Evolutionary conservation across 1,140 invertebrate species (phyloP).

Genomic region (Protaetia brevitarsis): DNA sequence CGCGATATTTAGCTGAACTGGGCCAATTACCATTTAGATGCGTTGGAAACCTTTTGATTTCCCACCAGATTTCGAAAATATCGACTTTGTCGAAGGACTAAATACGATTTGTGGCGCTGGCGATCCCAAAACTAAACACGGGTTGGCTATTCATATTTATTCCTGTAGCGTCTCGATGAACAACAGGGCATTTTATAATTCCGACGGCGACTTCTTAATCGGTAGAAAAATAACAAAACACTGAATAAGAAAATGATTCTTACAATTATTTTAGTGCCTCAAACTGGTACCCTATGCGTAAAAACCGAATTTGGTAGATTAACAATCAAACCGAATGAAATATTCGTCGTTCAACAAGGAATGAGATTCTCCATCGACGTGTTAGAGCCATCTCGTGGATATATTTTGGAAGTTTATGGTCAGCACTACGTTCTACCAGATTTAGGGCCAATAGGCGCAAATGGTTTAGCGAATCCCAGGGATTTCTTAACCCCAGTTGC

Average conservation of each 20-base stretch:
- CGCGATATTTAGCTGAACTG: background rate
- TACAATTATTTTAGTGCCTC: constrained; percentile 71
- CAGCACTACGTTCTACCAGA: constrained; percentile 91
- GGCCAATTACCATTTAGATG: no score
- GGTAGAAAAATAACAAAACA: no score
- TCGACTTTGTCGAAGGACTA: constrained; percentile 88
- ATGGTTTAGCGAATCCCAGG: constrained; percentile 93
- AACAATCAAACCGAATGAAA: constrained; percentile 86
- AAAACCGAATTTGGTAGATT: constrained; percentile 94
- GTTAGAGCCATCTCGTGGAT: constrained; percentile 78
- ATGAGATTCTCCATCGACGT: constrained; percentile 88
- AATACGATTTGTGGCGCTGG: constrained; percentile 93
- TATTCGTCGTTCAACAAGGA: constrained; percentile 94
- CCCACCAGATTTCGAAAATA: constrained; percentile 55
- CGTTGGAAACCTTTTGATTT: constrained; percentile 92
- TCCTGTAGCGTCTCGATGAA: constrained; percentile 87
- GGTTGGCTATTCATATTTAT: constrained; percentile 88
- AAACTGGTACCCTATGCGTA: constrained; percentile 79
- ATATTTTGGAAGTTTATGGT: constrained; percentile 94
- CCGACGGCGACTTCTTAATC: constrained; percentile 96
- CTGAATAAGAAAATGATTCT: no score
- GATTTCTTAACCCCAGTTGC: constrained; percentile 93
- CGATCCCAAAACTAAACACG: constrained; percentile 73
- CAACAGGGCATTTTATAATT: constrained; percentile 84
- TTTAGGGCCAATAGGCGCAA: constrained; percentile 96